phyloP scores from a whole-genome alignment of 92 coral and sea anemone species.

The Anthopleura xanthogrammica region DNA sequence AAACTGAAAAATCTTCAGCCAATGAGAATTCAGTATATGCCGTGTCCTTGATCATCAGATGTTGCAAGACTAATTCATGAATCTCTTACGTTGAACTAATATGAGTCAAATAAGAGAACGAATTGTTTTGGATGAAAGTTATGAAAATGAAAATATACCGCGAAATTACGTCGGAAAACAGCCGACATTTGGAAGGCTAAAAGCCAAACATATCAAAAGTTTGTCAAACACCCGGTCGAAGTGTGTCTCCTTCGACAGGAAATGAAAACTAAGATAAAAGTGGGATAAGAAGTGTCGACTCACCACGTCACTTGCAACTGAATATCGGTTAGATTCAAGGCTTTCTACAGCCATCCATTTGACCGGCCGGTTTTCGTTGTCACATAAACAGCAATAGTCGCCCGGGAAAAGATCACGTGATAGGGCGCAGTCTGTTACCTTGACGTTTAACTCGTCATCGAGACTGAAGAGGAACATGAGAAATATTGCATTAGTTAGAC shows the following conservation, averaged over 20 bases:
- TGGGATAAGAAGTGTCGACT: constrained; percentile 13
- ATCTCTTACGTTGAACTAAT: too few relatives aligned
- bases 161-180: background rate
- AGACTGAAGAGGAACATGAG: constrained; percentile 38
- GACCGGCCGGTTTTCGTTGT: constrained; percentile 96
- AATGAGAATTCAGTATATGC: too few relatives aligned
- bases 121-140: too few relatives aligned
- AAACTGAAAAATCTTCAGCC: too few relatives aligned
- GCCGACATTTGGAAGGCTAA: background rate
- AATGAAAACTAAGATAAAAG: background rate
- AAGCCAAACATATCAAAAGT: background rate
- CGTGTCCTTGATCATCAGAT: too few relatives aligned
- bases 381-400: constrained; percentile 94
- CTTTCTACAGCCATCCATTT: constrained; percentile 99
- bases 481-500: background rate
- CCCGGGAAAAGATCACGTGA: constrained; percentile 91
- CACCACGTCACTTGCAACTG: constrained; percentile 95
- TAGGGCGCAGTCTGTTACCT: constrained; percentile 93
- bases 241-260: background rate
- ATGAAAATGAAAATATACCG: background rate
- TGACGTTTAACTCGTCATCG: constrained; percentile 93
- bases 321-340: constrained; percentile 78
- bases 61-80: too few relatives aligned
- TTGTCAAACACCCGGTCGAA: background rate
- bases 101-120: too few relatives aligned